Evolutionary conservation across 2,888 invertebrate genomes (phyloP).

Genomic region (Melanostoma scalare): DNA sequence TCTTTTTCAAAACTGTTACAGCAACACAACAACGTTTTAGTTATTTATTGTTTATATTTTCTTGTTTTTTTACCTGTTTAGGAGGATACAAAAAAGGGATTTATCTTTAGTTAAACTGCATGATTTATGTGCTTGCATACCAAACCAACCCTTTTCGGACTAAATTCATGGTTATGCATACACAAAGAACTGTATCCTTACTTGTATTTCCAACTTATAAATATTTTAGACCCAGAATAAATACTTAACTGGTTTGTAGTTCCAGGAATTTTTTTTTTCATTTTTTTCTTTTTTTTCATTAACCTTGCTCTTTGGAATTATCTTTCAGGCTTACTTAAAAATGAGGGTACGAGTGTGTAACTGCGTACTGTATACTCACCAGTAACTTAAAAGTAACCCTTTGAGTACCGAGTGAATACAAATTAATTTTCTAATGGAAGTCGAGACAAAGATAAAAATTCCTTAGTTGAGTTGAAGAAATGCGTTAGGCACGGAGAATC

Average conservation of each 20-base stretch:
- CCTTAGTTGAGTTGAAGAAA: no score
- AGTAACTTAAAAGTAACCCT: no score
- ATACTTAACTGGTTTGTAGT: conserved; percentile 10
- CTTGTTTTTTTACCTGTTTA: conserved; percentile 28
- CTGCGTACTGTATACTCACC: no score
- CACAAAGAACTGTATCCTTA: conserved; percentile 18
- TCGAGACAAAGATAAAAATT: no score
- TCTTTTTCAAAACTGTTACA: conserved; percentile 48
- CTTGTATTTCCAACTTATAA: conserved; percentile 15
- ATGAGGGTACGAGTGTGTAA: not conserved
- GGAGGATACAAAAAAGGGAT: conserved; percentile 33
- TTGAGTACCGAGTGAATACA: no score
- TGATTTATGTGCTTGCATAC: conserved; percentile 47
- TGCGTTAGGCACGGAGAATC: no score
- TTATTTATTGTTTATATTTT: conserved; percentile 23
- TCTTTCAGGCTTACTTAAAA: not conserved
- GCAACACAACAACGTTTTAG: conserved; percentile 22
- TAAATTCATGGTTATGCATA: conserved; percentile 9
- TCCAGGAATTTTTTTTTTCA: not conserved
- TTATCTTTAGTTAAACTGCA: conserved; percentile 44
- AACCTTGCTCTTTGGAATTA: not conserved
- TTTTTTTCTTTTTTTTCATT: not conserved
- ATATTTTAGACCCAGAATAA: conserved; percentile 5
- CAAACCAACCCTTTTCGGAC: conserved; percentile 15
- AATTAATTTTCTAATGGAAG: no score